Base-by-base conservation (phyloP, 2,888 invertebrate species). In the Onchidella celtica region DNA sequence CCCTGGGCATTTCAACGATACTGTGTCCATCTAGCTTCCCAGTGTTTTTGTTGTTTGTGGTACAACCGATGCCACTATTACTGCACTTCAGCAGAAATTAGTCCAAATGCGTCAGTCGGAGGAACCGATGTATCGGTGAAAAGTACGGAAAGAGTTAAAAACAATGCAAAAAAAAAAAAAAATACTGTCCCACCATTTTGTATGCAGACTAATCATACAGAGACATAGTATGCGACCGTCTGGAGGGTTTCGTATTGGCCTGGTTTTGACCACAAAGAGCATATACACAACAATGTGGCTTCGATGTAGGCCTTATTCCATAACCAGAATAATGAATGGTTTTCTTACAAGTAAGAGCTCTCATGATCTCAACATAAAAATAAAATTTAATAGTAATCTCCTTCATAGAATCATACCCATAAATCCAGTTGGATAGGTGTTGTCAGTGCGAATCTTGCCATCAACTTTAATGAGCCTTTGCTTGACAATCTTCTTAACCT, bases 381-480 rank as follows among this genome's bases (percentile, higher is more conserved):
- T n/a, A n/a, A n/a, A n/a, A n/a, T n/a, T n/a, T n/a, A n/a, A n/a
- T n/a, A n/a, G n/a, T n/a, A n/a, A n/a, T n/a, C n/a, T n/a, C n/a
- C n/a, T n/a, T n/a, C n/a, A n/a, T n/a, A n/a, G n/a, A n/a, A 17
- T 29, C 27, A 59, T 93, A 99, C 99, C 99, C 99, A 99, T 99
- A 93, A 98, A 99, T 83, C 99, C 99, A 92, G 99, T 96, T 78
- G 99, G 99, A 94, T 97, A 99, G 90, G 97, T 99, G 84, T 97
- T 96, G 92, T 99, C 99, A 34, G 99, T 99, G 90, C 99, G 95
- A 78, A 99, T 97, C 95, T 98, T 99, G 87, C 98, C 98, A 93
- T 99, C 99, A 85, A 99, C 98, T 94, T 98, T 99, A 93, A 99
- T 97, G 82, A 99, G 95, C 83, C 99, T 96, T 94, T 99, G 99